These are phyloP conservation scores for Axinella damicornis DNA, from an alignment of 37 sponge, comb jelly and placozoan genomes.

Conservation along the genomic window DNA sequence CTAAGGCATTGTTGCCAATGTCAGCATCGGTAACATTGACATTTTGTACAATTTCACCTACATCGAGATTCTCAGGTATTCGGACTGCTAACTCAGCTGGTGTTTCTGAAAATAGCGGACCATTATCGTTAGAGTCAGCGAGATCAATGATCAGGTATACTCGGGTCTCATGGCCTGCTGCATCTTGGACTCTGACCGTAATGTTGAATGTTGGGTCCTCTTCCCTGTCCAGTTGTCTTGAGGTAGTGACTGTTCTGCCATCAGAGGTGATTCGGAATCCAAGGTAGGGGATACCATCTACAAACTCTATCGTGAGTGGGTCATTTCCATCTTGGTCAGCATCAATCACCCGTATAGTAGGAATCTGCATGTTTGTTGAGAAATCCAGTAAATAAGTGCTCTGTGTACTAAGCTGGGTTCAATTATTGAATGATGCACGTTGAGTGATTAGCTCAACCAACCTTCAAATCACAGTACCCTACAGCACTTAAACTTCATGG, in stretches of 20 bases:
- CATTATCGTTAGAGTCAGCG: slow-evolving; percentile 47
- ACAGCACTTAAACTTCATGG: too few species aligned
- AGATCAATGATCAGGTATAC: slow-evolving; percentile 14
- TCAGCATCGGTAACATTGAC: slow-evolving; percentile 19
- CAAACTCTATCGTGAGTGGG: neutral
- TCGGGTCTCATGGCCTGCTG: neutral
- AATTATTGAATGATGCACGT: neutral
- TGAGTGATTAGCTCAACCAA: too few species aligned
- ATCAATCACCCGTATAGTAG: slow-evolving; percentile 17
- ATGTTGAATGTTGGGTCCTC: neutral
- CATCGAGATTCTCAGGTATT: slow-evolving; percentile 21
- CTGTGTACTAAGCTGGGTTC: neutral
- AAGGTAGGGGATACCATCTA: neutral
- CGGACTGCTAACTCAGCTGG: neutral
- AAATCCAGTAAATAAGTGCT: neutral
- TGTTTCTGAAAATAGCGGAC: slow-evolving; percentile 7
- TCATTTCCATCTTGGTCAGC: slow-evolving; percentile 2
- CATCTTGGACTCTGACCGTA: slow-evolving; percentile 14
- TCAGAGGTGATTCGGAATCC: slow-evolving; percentile 8
- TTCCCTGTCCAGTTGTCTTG: slow-evolving; percentile 1
- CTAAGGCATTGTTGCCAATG: slow-evolving; percentile 4
- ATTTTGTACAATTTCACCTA: neutral
- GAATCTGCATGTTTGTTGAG: slow-evolving; percentile 2
- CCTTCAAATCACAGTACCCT: too few species aligned
- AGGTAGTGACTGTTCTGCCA: slow-evolving; percentile 7